A percentile compares a stretch with the other conserved stretches of the same genome.
Evolutionary conservation across 2,113 vertebrate species (phyloP).

Genomic region (Rhea pennata): DNA sequence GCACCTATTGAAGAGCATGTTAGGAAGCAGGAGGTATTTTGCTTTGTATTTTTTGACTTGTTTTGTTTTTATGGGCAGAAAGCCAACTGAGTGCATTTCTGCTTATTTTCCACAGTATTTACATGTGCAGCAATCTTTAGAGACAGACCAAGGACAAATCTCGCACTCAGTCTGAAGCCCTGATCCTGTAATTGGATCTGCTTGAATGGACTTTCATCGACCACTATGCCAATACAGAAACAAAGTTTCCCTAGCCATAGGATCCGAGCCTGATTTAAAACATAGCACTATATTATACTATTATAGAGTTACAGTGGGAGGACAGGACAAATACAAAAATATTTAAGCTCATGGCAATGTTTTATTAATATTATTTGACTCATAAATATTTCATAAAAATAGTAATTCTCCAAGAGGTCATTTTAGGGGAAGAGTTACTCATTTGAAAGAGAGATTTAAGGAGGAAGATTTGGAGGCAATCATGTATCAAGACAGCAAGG

Average conservation of each 20-base stretch:
- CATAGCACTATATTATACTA: background rate
- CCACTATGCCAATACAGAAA: background rate
- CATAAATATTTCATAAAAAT: background rate
- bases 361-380: background rate
- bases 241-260: background rate
- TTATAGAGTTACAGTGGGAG: background rate
- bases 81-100: background rate
- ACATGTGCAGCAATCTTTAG: background rate
- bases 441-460: background rate
- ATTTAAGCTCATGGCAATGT: background rate
- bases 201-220: background rate
- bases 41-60: background rate
- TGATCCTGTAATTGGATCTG: background rate
- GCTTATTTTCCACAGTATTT: background rate
- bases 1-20: fast-evolving
- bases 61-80: background rate
- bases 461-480: background rate
- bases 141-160: background rate
- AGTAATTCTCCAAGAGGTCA: background rate
- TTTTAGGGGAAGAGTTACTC: background rate
- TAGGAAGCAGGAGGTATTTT: background rate
- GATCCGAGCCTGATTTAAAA: background rate
- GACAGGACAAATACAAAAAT: background rate
- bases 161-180: background rate
- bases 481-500: fast-evolving